Percentiles rank a stretch among this genome's conserved stretches.
These are phyloP conservation scores for Burhinus bistriatus DNA, from an alignment of 2,113 vertebrate species.

Conservation along the genomic window DNA sequence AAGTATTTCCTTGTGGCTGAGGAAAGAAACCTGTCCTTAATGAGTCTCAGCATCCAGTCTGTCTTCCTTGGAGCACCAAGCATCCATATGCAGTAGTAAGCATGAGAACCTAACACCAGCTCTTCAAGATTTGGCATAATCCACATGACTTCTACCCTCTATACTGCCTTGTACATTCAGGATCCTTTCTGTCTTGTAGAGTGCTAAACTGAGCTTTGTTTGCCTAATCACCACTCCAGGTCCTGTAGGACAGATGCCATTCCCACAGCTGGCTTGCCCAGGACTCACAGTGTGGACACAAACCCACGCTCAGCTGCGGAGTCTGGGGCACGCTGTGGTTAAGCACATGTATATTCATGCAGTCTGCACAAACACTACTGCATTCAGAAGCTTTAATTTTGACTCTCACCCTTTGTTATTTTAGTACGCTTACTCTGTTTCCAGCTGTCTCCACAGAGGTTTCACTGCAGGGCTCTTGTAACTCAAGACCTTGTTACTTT, in stretches of 20 bases:
- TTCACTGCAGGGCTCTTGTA: neutral
- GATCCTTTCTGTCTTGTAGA: neutral
- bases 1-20: neutral
- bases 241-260: neutral
- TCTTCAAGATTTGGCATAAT: neutral
- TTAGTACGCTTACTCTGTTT: neutral
- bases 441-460: neutral
- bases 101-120: neutral
- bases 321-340: neutral
- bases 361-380: neutral
- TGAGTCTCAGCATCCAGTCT: neutral
- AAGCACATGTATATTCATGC: neutral
- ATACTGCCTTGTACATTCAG: neutral
- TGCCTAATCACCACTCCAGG: neutral
- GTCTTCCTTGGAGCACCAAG: neutral
- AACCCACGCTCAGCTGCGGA: neutral
- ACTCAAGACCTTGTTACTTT: neutral
- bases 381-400: neutral
- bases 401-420: neutral
- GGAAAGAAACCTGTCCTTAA: neutral
- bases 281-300: neutral
- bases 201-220: neutral
- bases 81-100: neutral
- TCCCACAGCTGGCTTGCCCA: neutral
- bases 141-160: neutral